Evolutionary conservation across 2,888 invertebrate species (phyloP), one percentile per base, ranked within the genome.

Genomic region (Acronicta leporina): DNA sequence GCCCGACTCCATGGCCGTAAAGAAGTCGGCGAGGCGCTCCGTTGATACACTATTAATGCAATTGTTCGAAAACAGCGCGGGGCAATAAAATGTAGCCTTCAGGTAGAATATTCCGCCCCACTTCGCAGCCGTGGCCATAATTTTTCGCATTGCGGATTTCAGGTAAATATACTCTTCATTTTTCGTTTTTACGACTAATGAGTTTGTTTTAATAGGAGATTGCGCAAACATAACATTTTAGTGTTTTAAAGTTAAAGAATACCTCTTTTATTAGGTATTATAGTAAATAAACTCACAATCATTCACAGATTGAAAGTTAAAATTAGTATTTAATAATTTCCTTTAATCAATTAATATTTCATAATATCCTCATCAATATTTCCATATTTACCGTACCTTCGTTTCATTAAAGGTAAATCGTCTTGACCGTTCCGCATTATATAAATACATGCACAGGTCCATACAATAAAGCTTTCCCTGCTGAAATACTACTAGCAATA

Each of bases 41-140:
- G 87, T 88, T 92, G 91, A 92, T 93, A 91, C 90, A 92, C 92
- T 94, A 92, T 94, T 93, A 92, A 94, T 93, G 94, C 91, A 92
- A 94, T 94, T 92, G 92, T 92, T 93, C 89, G 90, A 91, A 92
- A 92, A 92, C 91, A 89, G 88, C 85, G 88, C 85, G 80, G 73
- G 85, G 89, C 87, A 85, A 92, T 93, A 93, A 92, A 92, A 92
- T 92, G 88, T 91, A 87, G 88, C 89, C 87, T 91, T 91, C 91
- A 92, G 90, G 92, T 92, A 82, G 86, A 91, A 89, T 89, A 91
- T 86, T 88, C 86, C 87, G 82, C 85, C 85, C 87, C 86, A 90
- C 86, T 90, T 89, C 87, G 85, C 86, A 84, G 88, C 85, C 87
- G 82, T 86, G 83, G 85, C 86, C 80, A 90, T 92, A 91, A 92